These are phyloP conservation scores for Adelognathus sp. DNA, from an alignment of 2,888 invertebrate species.

Conservation along the genomic window DNA sequence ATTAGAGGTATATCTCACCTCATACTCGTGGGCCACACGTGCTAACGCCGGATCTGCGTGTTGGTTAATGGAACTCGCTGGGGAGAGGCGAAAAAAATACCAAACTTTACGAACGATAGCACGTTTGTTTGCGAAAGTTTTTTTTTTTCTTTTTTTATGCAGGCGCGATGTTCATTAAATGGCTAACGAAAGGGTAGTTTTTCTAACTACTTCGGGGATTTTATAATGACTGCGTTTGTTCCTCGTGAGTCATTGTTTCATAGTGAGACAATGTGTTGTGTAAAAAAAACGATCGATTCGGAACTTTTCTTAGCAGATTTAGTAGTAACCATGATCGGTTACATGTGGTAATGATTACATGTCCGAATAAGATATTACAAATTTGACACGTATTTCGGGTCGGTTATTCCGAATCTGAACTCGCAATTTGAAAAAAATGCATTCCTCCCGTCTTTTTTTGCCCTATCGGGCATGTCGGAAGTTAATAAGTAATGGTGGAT, in stretches of 20 bases:
- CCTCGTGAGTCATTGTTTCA: background rate
- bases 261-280: background rate
- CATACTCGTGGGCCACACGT: background rate
- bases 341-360: too few relatives aligned
- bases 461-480: too few relatives aligned
- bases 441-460: too few relatives aligned
- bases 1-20: background rate
- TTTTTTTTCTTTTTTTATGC: background rate
- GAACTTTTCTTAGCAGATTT: too few relatives aligned
- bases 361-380: too few relatives aligned
- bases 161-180: background rate
- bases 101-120: background rate
- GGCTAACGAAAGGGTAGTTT: background rate
- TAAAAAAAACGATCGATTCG: too few relatives aligned
- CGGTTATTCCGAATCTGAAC: too few relatives aligned
- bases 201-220: background rate
- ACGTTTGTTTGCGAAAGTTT: background rate
- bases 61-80: slow-evolving; percentile 11
- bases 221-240: background rate
- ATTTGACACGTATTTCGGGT: too few relatives aligned
- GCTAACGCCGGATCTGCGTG: background rate
- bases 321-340: too few relatives aligned
- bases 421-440: too few relatives aligned
- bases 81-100: background rate
- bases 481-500: too few relatives aligned